Conservation (phyloP, 2,888 invertebrate genomes). For the Pammene fasciana region DNA sequence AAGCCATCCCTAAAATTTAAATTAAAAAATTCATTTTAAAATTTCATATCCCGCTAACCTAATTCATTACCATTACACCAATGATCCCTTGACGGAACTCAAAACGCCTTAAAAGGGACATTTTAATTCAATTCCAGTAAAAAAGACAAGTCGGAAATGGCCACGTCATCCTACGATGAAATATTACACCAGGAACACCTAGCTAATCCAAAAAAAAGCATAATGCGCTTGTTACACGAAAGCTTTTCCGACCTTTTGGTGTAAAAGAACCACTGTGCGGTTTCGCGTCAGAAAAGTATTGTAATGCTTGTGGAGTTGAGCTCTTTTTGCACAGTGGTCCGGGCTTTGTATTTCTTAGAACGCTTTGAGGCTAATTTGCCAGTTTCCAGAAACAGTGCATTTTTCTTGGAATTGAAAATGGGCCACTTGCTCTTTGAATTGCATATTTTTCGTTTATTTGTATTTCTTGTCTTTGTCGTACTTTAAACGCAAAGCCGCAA, state of each 20-base stretch:
- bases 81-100: constrained; percentile 25
- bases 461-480: no score
- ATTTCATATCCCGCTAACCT: neutral
- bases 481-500: neutral
- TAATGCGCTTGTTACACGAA: neutral
- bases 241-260: constrained; percentile 11
- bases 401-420: constrained; percentile 23
- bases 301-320: constrained; percentile 5
- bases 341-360: constrained; percentile 24
- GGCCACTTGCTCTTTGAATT: constrained; percentile 21
- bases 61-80: constrained; percentile 13
- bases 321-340: constrained; percentile 14
- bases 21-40: neutral
- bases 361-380: constrained; percentile 32
- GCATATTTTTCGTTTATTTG: neutral
- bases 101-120: constrained; percentile 28
- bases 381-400: constrained; percentile 19
- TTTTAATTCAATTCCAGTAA: constrained; percentile 37
- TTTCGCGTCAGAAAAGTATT: constrained; percentile 14
- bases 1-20: no score
- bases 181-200: constrained; percentile 11
- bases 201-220: constrained; percentile 3
- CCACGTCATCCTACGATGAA: constrained; percentile 33
- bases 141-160: constrained; percentile 36
- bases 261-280: constrained; percentile 1